A percentile compares a stretch with the other conserved stretches of the same genome.
Evolutionary conservation across 2,797 vertebrate species (phyloP).

Genomic region (Anolis apletophallus): DNA sequence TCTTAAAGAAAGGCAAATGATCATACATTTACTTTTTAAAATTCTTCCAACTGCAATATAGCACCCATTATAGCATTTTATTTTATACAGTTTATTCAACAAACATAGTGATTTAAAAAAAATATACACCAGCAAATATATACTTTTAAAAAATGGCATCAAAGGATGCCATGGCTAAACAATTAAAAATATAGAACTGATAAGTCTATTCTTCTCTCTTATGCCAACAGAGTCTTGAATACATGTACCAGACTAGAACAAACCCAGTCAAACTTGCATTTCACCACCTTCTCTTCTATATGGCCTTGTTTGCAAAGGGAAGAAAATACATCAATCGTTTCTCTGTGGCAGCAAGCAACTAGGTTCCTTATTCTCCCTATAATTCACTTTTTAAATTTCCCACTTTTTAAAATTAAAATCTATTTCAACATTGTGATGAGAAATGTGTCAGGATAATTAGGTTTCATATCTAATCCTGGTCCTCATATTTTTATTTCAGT

Average conservation of each 20-base stretch:
- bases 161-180: not conserved
- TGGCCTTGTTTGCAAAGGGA: not conserved
- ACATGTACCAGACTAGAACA: too few species aligned
- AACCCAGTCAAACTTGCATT: not conserved
- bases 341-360: not conserved
- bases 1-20: not conserved
- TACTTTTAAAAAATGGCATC: not conserved
- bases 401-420: conserved; percentile 25
- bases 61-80: not conserved
- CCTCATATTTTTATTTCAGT: conserved; percentile 21
- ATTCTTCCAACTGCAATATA: not conserved
- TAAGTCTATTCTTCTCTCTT: not conserved
- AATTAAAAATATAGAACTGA: not conserved
- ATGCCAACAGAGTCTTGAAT: too few species aligned
- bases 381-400: conserved; percentile 34
- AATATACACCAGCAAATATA: not conserved
- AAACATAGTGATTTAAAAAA: not conserved
- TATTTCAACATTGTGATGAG: not conserved
- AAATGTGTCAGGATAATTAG: not conserved
- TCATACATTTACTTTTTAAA: not conserved
- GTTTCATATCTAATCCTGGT: not conserved
- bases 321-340: not conserved
- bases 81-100: not conserved
- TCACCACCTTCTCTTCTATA: not conserved
- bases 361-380: not conserved